Conservation (phyloP, 1,140 invertebrate genomes). For the Saccostrea glomerata region DNA sequence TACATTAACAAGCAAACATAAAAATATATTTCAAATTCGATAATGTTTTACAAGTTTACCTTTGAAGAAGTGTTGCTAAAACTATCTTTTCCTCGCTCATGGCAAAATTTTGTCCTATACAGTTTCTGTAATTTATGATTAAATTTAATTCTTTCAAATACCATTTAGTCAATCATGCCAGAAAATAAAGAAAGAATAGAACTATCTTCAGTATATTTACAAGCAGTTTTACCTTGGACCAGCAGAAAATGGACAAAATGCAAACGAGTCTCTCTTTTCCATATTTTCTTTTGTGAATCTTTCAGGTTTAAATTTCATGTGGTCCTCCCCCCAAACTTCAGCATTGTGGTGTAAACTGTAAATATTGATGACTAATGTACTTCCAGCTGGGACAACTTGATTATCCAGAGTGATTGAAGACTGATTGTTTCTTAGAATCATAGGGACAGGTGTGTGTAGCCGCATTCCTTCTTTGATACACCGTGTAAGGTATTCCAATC, state of each 20-base stretch:
- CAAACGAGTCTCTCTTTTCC: constrained; percentile 60
- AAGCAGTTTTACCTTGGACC: constrained; percentile 59
- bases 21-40: not conserved
- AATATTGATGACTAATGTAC: constrained; percentile 58
- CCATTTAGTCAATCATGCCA: not conserved
- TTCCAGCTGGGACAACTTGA: constrained; percentile 61
- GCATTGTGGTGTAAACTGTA: constrained; percentile 72
- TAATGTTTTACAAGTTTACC: constrained; percentile 4
- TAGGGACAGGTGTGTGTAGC: constrained; percentile 80
- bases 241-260: constrained; percentile 66
- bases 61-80: constrained; percentile 41
- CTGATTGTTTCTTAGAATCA: constrained; percentile 86
- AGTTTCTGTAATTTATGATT: constrained; percentile 44
- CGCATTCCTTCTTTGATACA: constrained; percentile 78
- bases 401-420: constrained; percentile 77
- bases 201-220: too few species aligned
- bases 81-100: constrained; percentile 53
- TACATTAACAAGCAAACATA: too few species aligned
- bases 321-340: constrained; percentile 65
- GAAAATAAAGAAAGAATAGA: not conserved
- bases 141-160: not conserved
- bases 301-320: constrained; percentile 53
- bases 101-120: constrained; percentile 54
- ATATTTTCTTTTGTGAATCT: constrained; percentile 63
- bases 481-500: constrained; percentile 75